Evolutionary conservation across 2,888 invertebrate genomes (phyloP).

Genomic region (Palloptera scutellata): DNA sequence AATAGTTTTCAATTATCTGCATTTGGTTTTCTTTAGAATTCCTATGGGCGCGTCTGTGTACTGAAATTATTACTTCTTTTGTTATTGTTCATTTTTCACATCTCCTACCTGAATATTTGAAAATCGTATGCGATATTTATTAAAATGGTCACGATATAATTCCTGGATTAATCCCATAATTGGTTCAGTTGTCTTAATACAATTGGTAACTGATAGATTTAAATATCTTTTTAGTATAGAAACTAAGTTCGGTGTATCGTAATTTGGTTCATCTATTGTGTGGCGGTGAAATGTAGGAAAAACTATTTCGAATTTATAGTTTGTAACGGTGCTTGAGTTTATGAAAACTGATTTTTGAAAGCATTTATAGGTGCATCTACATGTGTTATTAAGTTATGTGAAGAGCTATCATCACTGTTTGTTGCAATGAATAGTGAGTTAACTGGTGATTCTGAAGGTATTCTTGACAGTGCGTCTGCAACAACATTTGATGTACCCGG

Average conservation of each 20-base stretch:
- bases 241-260: background rate
- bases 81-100: background rate
- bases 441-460: background rate
- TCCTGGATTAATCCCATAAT: conserved; percentile 15
- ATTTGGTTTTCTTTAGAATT: conserved; percentile 16
- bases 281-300: conserved; percentile 1
- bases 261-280: background rate
- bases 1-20: conserved; percentile 24
- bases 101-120: background rate
- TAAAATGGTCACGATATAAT: conserved; percentile 13
- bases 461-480: conserved; percentile 15
- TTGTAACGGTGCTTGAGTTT: background rate
- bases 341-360: background rate
- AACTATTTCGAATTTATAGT: conserved; percentile 2
- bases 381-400: background rate
- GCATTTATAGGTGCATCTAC: background rate
- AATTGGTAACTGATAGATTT: conserved; percentile 34
- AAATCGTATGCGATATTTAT: conserved; percentile 1
- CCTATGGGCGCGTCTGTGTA: conserved; percentile 23
- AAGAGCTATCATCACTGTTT: background rate
- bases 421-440: background rate
- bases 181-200: conserved; percentile 3
- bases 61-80: background rate
- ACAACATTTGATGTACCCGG: conserved; percentile 16
- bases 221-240: no score